These are phyloP conservation scores for Cheilosia vernalis DNA, from an alignment of 2,888 invertebrate genomes.

Conservation along the genomic window DNA sequence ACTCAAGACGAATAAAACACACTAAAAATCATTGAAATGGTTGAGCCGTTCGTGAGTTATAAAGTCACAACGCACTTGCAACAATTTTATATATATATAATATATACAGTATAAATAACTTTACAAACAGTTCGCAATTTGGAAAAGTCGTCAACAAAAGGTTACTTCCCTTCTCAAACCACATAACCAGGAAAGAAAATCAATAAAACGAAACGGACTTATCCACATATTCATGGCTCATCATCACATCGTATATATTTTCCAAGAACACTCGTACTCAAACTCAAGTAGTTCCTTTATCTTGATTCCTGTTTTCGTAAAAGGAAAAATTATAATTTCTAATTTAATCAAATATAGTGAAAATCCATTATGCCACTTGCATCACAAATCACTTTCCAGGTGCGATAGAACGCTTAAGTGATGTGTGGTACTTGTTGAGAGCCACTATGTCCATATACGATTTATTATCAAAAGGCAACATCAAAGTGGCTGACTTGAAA, in stretches of 20 bases:
- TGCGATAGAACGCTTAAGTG: slow-evolving; percentile 34
- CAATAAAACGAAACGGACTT: neutral
- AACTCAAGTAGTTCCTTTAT: neutral
- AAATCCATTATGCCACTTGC: slow-evolving; percentile 64
- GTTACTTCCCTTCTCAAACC: no score
- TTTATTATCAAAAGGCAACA: slow-evolving; percentile 51
- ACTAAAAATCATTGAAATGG: no score
- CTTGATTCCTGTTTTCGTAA: slow-evolving; percentile 27
- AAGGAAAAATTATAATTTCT: slow-evolving; percentile 83
- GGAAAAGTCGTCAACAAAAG: no score
- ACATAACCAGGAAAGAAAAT: neutral
- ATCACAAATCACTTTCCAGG: slow-evolving; percentile 62
- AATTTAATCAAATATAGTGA: slow-evolving; percentile 83
- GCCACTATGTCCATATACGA: slow-evolving; percentile 29
- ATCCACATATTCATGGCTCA: neutral
- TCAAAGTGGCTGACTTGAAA: slow-evolving; percentile 35
- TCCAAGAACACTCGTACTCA: neutral
- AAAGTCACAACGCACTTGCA: no score
- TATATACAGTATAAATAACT: no score
- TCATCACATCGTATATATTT: neutral
- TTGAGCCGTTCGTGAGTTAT: no score
- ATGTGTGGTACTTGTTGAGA: slow-evolving; percentile 13
- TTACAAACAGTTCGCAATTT: no score
- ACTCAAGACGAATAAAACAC: no score
- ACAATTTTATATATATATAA: no score